A percentile compares a stretch with the other conserved stretches of the same genome.
Evolutionary conservation across 2,113 vertebrate genomes (phyloP).

Genomic region (Collichthys lucidus): DNA sequence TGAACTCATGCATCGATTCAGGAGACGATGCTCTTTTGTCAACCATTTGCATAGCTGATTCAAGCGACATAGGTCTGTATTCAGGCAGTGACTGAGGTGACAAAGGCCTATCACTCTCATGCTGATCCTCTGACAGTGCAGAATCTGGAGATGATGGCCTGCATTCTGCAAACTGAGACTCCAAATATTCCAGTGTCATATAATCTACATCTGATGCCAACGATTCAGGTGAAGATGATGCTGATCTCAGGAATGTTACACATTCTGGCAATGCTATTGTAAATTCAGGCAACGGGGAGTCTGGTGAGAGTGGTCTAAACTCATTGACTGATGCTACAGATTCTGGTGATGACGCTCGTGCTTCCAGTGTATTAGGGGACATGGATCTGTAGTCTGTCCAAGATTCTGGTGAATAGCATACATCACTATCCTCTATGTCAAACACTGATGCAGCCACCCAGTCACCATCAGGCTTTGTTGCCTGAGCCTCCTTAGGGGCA

Average conservation of each 20-base stretch:
- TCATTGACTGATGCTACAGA: conserved; percentile 65
- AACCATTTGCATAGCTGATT: conserved; percentile 31
- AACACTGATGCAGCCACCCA: not conserved
- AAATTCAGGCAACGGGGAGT: conserved; percentile 68
- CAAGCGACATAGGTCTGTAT: conserved; percentile 45
- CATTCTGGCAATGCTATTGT: conserved; percentile 35
- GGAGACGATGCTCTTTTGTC: conserved; percentile 71
- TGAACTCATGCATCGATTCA: conserved; percentile 62
- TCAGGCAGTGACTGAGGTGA: conserved; percentile 58
- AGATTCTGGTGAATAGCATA: conserved; percentile 40
- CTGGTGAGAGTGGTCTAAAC: conserved; percentile 67
- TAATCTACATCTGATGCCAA: conserved; percentile 40
- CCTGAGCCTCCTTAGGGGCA: not conserved
- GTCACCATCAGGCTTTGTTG: conserved; percentile 11
- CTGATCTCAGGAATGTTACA: conserved; percentile 34
- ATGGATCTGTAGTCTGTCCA: conserved; percentile 28
- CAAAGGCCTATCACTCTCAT: conserved; percentile 22
- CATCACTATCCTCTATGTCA: conserved; percentile 11
- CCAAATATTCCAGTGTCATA: conserved; percentile 10
- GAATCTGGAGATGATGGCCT: conserved; percentile 58
- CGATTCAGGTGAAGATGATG: conserved; percentile 43
- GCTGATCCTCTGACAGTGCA: conserved; percentile 5
- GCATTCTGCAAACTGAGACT: conserved; percentile 15
- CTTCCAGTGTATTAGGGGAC: conserved; percentile 36
- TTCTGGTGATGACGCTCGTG: conserved; percentile 63